Base-by-base conservation (phyloP, 1,140 invertebrate genomes). In the Camponotus vicinus region DNA sequence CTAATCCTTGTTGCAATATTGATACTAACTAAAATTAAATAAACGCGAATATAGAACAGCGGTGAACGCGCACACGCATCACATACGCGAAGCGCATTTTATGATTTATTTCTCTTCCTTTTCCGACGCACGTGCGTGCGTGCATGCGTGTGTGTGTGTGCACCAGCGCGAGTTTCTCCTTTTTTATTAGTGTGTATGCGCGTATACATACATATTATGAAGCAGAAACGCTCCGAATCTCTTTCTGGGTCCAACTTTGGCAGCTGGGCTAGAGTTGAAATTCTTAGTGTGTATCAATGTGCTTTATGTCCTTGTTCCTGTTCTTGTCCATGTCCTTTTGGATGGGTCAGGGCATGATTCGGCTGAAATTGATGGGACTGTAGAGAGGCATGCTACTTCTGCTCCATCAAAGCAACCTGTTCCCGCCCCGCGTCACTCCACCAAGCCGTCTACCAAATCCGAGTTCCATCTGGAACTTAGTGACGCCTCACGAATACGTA, bases 291-390 rank as follows among this genome's bases (percentile, higher is more conserved):
- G 94, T 95, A 94, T 95, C 93, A 95, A 95, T 95, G 94, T 95
- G 94, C 94, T 95, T 95, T 95, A 95, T 95, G 94, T 95, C 94
- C 94, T 95, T 92, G 94, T 93, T 95, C 94, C 94, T 95, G 94
- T 95, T 94, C 92, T 95, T 94, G 94, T 95, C 94, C 94, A 90
- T 95, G 92, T 94, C 94, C 93, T 94, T 93, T 95, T 95, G 94
- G 94, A 94, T 95, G 94, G 94, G 92, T 95, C 94, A 95, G 94
- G 93, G 94, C 95, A 94, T 95, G 95, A 95, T 95, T 94, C 94
- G 92, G 93, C 94, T 95, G 94, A 95, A 89, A 94, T 94, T 94
- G 95, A 95, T 94, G 94, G 94, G 93, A 94, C 93, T 94, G 92
- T 95, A 95, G 94, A 95, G 93, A 95, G 93, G 93, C 94, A 95